Conservation (phyloP, 2,888 invertebrate genomes). For the Melitaea athalia region DNA sequence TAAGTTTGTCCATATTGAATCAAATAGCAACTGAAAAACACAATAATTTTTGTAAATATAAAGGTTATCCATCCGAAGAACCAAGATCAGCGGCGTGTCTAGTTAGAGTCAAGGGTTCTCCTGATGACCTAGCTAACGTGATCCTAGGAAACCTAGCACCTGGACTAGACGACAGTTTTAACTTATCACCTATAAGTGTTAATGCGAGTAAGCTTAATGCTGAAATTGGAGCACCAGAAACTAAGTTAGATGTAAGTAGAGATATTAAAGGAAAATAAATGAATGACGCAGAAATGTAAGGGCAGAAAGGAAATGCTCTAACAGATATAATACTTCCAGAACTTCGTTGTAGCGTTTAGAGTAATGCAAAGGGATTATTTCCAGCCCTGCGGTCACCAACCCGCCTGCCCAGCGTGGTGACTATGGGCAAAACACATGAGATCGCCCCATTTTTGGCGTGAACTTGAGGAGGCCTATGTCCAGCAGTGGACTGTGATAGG, state of each 20-base stretch:
- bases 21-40: background rate
- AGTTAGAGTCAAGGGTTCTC: conserved; percentile 57
- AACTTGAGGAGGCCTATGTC: too few relatives aligned
- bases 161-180: conserved; percentile 68
- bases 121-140: conserved; percentile 55
- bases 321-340: too few relatives aligned
- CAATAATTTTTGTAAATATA: background rate
- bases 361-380: too few relatives aligned
- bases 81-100: conserved; percentile 60
- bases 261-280: background rate
- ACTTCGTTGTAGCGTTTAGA: too few relatives aligned
- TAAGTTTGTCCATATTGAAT: too few relatives aligned
- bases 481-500: too few relatives aligned
- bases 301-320: too few relatives aligned
- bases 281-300: too few relatives aligned
- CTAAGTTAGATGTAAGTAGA: conserved; percentile 57
- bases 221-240: conserved; percentile 66
- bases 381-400: too few relatives aligned
- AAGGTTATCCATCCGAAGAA: conserved; percentile 63
- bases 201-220: conserved; percentile 60
- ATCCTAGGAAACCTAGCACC: conserved; percentile 64
- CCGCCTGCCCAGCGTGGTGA: too few relatives aligned
- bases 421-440: too few relatives aligned
- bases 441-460: too few relatives aligned
- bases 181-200: conserved; percentile 65